These are phyloP conservation scores for Phoebastria nigripes DNA, from an alignment of 2,797 vertebrate genomes.

Conservation along the genomic window DNA sequence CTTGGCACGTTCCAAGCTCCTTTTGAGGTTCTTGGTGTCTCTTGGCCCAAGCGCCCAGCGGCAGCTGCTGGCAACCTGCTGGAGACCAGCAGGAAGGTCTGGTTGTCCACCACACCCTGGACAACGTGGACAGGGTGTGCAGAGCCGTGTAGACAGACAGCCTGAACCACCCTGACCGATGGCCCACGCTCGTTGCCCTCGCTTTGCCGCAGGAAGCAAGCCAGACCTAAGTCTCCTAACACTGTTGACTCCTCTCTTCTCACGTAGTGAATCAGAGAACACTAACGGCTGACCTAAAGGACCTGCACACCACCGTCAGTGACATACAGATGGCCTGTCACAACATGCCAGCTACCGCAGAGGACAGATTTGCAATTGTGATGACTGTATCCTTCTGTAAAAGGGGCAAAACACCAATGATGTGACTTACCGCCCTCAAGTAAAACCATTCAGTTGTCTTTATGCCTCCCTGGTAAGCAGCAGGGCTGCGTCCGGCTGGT, in stretches of 20 bases:
- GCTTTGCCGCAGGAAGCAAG: accelerated
- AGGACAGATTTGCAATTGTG: constrained; percentile 89
- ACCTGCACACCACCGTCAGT: constrained; percentile 87
- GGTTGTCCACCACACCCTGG: neutral
- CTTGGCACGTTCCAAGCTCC: neutral
- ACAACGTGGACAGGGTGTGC: accelerated
- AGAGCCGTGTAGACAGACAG: neutral
- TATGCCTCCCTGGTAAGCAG: neutral
- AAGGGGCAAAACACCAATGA: accelerated
- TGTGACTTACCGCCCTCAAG: accelerated
- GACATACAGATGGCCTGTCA: constrained; percentile 91
- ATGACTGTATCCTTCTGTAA: constrained; percentile 88
- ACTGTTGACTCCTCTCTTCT: neutral
- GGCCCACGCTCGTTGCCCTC: accelerated
- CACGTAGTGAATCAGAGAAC: constrained; percentile 89
- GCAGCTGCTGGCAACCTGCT: neutral
- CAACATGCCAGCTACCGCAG: constrained; percentile 83
- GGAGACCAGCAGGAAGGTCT: neutral
- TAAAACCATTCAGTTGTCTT: accelerated
- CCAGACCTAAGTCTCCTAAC: neutral
- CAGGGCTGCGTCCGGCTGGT: neutral
- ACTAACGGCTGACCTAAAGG: constrained; percentile 87
- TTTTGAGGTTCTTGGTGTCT: neutral
- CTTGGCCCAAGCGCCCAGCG: neutral
- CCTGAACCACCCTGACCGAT: neutral